phyloP scores from a whole-genome alignment of 2,113 vertebrate genomes.

The Chaetorhynchus papuensis region DNA sequence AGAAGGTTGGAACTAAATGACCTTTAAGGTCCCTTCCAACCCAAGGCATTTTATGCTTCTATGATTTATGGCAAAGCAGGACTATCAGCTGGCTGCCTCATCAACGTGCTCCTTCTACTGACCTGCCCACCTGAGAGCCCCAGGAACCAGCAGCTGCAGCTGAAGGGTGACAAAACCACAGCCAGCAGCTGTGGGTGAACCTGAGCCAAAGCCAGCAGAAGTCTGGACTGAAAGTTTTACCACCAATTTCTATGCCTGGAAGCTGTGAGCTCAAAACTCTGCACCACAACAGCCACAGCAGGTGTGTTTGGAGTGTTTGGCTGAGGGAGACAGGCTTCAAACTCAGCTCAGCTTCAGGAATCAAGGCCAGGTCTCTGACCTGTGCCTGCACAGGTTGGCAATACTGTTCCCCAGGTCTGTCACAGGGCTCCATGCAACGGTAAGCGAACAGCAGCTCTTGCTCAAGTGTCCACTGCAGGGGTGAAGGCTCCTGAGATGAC shows the following conservation, averaged over 20 bases:
- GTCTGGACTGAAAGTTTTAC: background rate
- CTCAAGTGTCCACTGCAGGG: background rate
- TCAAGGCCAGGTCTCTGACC: background rate
- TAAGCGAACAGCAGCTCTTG: background rate
- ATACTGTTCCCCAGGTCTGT: background rate
- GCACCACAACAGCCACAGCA: background rate
- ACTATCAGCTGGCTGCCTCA: background rate
- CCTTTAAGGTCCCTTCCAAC: background rate
- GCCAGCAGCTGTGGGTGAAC: background rate
- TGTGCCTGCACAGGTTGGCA: background rate
- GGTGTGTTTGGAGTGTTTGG: background rate
- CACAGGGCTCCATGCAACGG: rapidly evolving
- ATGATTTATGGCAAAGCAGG: background rate
- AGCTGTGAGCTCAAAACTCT: background rate
- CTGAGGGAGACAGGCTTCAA: background rate
- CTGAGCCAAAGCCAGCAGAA: background rate
- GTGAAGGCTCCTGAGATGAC: background rate
- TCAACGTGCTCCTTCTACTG: background rate
- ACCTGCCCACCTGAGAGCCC: background rate
- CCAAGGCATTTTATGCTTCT: background rate
- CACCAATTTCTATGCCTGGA: background rate
- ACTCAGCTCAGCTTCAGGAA: background rate
- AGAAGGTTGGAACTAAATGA: background rate
- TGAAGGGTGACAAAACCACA: background rate
- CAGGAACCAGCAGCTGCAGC: background rate